Evolutionary conservation across 2,888 invertebrate species (phyloP).

Genomic region (Ganaspis brasiliensis): DNA sequence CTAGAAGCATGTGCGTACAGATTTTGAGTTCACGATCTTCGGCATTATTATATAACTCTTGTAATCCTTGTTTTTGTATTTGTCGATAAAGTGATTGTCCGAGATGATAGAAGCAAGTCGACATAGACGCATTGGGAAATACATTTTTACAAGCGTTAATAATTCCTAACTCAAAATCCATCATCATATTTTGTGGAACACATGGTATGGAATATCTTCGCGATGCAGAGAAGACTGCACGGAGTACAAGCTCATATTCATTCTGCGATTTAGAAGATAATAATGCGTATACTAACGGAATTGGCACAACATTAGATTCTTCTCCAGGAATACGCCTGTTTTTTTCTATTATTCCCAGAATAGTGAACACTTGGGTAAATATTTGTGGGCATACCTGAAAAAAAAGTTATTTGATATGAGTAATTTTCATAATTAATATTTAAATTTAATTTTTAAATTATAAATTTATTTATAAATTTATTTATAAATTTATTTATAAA

Average conservation of each 20-base stretch:
- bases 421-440: too few relatives aligned
- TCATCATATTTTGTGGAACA: slow-evolving; percentile 20
- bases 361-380: slow-evolving; percentile 6
- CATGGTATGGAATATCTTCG: slow-evolving; percentile 5
- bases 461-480: too few relatives aligned
- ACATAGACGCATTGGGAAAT: neutral
- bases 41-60: slow-evolving; percentile 3
- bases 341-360: neutral
- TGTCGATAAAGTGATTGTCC: slow-evolving; percentile 32
- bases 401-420: too few relatives aligned
- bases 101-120: slow-evolving; percentile 38
- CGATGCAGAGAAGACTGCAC: slow-evolving; percentile 16
- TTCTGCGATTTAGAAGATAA: slow-evolving; percentile 14
- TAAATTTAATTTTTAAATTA: too few relatives aligned
- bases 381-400: neutral
- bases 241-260: slow-evolving; percentile 26
- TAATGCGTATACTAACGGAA: slow-evolving; percentile 42
- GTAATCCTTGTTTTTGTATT: slow-evolving; percentile 41
- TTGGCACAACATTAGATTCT: neutral
- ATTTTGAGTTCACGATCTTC: slow-evolving; percentile 39
- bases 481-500: too few relatives aligned
- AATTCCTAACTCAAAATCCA: slow-evolving; percentile 45
- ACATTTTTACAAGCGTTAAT: slow-evolving; percentile 37
- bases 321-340: neutral
- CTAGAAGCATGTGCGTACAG: slow-evolving; percentile 41